Conservation (phyloP, 1,140 invertebrate species). For the Druon quercuslanigerum region DNA sequence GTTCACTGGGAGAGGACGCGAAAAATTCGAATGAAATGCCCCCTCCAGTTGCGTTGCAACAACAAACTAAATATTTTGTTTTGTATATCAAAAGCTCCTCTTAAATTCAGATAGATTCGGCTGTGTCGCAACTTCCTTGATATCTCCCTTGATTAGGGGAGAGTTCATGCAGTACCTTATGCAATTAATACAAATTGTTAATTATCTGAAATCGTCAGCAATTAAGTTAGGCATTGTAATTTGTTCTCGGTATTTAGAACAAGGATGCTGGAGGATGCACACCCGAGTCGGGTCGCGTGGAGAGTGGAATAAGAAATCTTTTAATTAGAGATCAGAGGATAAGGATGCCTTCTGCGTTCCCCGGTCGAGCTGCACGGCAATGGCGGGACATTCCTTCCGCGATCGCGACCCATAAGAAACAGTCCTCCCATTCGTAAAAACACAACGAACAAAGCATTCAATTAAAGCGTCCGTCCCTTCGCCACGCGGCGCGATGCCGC, state of each 20-base stretch:
- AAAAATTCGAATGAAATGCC: too few relatives aligned
- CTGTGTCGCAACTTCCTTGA: too few relatives aligned
- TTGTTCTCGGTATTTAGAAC: constrained; percentile 3
- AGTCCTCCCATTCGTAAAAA: constrained; percentile 37
- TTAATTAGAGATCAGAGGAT: constrained; percentile 58
- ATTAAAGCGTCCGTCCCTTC: constrained; percentile 43
- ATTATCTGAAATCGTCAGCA: neutral
- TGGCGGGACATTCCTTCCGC: constrained; percentile 40
- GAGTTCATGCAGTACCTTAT: too few relatives aligned
- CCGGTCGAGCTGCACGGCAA: neutral
- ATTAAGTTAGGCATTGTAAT: constrained; percentile 15
- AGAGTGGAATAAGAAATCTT: constrained; percentile 49
- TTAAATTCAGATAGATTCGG: too few relatives aligned
- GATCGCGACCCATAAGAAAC: constrained; percentile 34
- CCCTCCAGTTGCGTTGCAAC: too few relatives aligned
- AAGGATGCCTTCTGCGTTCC: constrained; percentile 37
- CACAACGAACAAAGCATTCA: constrained; percentile 46
- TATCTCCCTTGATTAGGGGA: too few relatives aligned
- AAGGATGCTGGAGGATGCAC: constrained; percentile 1
- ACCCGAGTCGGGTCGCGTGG: neutral
- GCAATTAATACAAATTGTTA: neutral
- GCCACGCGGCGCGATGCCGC: neutral
- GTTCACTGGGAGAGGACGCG: too few relatives aligned
- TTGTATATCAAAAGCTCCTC: too few relatives aligned
- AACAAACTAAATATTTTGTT: too few relatives aligned